Evolutionary conservation across 2,888 invertebrate genomes (phyloP).

Genomic region (Polymixis lichenea): DNA sequence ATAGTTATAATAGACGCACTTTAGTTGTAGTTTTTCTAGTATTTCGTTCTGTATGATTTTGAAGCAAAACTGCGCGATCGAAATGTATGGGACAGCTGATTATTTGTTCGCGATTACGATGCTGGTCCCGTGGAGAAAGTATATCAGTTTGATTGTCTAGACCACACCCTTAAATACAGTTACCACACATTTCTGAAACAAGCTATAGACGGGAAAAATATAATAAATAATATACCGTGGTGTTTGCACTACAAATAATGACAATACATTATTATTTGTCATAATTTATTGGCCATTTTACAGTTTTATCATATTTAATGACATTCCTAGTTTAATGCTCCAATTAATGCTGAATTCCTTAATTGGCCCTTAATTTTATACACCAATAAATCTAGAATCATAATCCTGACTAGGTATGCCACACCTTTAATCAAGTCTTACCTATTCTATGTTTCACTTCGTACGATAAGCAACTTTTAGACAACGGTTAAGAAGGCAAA

Average conservation of each 20-base stretch:
- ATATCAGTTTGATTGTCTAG: background rate
- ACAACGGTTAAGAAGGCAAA: background rate
- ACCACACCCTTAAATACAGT: background rate
- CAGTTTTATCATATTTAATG: slow-evolving; percentile 10
- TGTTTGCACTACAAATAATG: background rate
- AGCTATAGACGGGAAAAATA: background rate
- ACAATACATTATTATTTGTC: background rate
- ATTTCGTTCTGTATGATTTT: background rate
- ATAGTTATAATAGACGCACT: slow-evolving; percentile 25
- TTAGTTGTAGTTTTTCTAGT: background rate
- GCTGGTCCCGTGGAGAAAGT: background rate
- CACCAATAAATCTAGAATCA: slow-evolving; percentile 15
- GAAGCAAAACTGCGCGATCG: background rate
- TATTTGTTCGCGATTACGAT: background rate
- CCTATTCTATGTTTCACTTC: background rate
- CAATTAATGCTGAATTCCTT: slow-evolving; percentile 7
- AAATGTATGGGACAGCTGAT: background rate
- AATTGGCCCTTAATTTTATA: slow-evolving; percentile 30
- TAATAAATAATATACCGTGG: no score
- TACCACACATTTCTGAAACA: background rate
- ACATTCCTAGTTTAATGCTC: slow-evolving; percentile 16
- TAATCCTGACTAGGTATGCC: background rate
- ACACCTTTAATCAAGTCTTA: background rate
- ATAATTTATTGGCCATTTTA: slow-evolving; percentile 9
- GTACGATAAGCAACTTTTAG: background rate